phyloP scores from a whole-genome alignment of 2,113 vertebrate species.

The Ginglymostoma cirratum region DNA sequence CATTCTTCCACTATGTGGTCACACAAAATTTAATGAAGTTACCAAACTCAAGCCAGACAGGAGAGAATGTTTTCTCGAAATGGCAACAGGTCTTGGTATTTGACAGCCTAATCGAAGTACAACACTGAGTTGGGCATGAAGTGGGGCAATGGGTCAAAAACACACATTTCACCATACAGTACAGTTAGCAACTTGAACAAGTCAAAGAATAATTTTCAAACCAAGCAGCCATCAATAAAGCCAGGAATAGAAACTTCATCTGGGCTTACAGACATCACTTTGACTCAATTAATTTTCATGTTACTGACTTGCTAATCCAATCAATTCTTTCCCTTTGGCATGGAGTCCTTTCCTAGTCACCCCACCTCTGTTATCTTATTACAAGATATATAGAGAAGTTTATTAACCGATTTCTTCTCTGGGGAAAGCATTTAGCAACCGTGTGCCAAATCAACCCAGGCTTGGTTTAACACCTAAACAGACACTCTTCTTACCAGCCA shows the following conservation, averaged over 20 bases:
- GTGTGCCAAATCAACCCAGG: not conserved
- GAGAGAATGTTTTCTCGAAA: not conserved
- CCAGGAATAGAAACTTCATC: not conserved
- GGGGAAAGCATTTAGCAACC: not conserved
- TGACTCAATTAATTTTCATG: not conserved
- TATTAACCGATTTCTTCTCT: not conserved
- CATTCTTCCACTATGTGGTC: not conserved
- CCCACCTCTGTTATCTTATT: not conserved
- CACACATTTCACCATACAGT: not conserved
- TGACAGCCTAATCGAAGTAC: not conserved
- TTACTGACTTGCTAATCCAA: not conserved
- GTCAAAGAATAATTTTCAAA: not conserved
- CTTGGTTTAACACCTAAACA: not conserved
- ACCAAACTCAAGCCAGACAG: not conserved
- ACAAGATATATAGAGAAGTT: too few species aligned
- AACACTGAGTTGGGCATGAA: not conserved
- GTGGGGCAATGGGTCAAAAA: not conserved
- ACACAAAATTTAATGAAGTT: not conserved
- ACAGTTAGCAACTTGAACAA: not conserved
- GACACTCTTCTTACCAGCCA: not conserved
- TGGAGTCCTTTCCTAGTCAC: not conserved
- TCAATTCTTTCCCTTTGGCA: constrained; percentile 9
- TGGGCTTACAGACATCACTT: not conserved
- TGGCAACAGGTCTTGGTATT: not conserved
- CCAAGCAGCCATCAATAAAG: not conserved